Evolutionary conservation across 2,797 vertebrate genomes (phyloP).

Genomic region (Pangasius krempfi): DNA sequence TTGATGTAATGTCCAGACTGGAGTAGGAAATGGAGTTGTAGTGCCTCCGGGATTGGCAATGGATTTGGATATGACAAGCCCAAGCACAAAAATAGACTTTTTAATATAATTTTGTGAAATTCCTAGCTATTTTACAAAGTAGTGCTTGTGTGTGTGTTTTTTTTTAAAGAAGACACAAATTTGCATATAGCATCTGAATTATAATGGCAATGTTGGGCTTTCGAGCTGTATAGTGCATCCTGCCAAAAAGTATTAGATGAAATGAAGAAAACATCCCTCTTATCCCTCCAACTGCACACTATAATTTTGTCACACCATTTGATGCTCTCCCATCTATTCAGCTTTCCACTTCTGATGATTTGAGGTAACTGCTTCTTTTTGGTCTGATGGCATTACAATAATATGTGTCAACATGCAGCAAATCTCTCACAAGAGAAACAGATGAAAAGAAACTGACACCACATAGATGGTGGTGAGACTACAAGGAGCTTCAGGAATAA

Average conservation of each 20-base stretch:
- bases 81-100: not conserved
- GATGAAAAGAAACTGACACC: not conserved
- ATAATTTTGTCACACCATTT: not conserved
- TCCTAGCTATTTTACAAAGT: not conserved
- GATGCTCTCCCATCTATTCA: not conserved
- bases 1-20: no score
- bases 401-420: not conserved
- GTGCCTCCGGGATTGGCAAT: no score
- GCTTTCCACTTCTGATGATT: not conserved
- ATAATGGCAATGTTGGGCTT: not conserved
- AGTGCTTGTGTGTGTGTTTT: not conserved
- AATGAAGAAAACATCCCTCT: not conserved
- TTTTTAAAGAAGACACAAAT: not conserved
- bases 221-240: not conserved
- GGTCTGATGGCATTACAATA: not conserved
- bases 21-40: not conserved
- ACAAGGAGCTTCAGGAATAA: not conserved
- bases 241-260: not conserved
- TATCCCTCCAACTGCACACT: not conserved
- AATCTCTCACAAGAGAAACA: not conserved
- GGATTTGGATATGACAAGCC: not conserved
- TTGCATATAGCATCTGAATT: not conserved
- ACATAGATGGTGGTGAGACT: not conserved
- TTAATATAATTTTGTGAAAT: not conserved
- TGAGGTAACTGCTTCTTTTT: not conserved